These are phyloP conservation scores for Nannoperca australis DNA, from an alignment of 2,797 vertebrate genomes.

Conservation along the genomic window DNA sequence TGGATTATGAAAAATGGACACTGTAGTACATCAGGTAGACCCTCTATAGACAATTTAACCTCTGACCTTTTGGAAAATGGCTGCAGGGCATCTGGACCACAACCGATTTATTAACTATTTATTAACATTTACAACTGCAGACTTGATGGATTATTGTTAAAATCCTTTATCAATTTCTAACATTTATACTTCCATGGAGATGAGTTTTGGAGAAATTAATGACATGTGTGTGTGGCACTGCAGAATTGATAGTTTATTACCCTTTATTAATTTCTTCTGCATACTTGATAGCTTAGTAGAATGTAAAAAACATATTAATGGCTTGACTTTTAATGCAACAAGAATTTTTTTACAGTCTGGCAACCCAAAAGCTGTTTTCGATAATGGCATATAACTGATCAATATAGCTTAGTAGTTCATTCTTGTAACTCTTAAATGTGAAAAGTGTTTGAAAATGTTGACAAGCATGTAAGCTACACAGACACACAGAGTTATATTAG, in stretches of 20 bases:
- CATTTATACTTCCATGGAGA: not conserved
- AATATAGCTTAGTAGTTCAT: not conserved
- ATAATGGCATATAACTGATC: not conserved
- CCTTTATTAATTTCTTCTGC: not conserved
- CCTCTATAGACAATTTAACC: not conserved
- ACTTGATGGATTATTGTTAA: not conserved
- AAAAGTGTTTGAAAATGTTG: too few species aligned
- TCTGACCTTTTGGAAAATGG: not conserved
- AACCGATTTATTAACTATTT: not conserved
- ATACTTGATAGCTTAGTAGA: not conserved
- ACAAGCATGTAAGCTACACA: not conserved
- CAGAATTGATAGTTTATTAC: not conserved
- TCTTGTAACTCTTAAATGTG: not conserved
- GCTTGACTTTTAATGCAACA: not conserved
- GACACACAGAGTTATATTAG: not conserved
- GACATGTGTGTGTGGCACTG: not conserved
- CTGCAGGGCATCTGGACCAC: not conserved
- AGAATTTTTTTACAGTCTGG: not conserved
- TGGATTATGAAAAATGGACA: not conserved
- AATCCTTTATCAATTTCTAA: not conserved
- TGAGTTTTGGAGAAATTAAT: not conserved
- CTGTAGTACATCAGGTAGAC: not conserved
- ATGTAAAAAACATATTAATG: not conserved
- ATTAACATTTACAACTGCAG: not conserved
- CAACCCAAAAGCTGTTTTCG: not conserved